phyloP scores from a whole-genome alignment of 2,888 invertebrate genomes.

The Nemotelus nigrinus region DNA sequence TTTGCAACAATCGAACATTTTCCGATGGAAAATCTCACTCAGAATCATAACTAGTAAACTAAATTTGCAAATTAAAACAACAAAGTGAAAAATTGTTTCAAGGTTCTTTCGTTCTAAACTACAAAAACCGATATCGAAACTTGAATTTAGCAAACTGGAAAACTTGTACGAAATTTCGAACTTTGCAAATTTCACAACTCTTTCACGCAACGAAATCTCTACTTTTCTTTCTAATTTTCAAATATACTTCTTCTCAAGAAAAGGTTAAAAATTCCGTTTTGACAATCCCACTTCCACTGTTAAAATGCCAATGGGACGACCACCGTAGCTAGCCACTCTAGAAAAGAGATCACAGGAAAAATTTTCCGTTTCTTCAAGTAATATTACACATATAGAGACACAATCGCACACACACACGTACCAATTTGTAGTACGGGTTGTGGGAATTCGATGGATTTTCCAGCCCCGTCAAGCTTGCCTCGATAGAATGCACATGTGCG shows the following conservation, averaged over 20 bases:
- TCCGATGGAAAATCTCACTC: not conserved
- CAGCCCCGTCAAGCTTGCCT: constrained; percentile 31
- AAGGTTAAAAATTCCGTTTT: constrained; percentile 52
- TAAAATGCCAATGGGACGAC: constrained; percentile 64
- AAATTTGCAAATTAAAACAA: constrained; percentile 1
- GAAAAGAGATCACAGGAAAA: constrained; percentile 54
- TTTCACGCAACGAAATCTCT: not conserved
- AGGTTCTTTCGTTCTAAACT: not conserved
- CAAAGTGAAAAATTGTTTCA: not conserved
- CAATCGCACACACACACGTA: not conserved
- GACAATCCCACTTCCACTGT: constrained; percentile 62
- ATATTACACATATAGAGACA: constrained; percentile 2
- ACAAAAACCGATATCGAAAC: not conserved
- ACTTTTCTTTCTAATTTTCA: not conserved
- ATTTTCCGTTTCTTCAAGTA: constrained; percentile 53
- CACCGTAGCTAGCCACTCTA: constrained; percentile 56
- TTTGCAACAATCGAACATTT: not conserved
- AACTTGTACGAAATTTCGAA: not conserved
- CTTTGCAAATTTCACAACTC: constrained; percentile 9
- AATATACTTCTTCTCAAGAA: constrained; percentile 38
- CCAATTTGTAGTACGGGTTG: not conserved
- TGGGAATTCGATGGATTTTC: constrained; percentile 38
- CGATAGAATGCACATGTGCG: not conserved
- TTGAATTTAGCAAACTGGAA: not conserved
- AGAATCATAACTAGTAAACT: not conserved